Percentiles rank a stretch among this genome's conserved stretches.
Conservation (phyloP, 2,113 vertebrate genomes). For the Hemibagrus wyckioides region DNA sequence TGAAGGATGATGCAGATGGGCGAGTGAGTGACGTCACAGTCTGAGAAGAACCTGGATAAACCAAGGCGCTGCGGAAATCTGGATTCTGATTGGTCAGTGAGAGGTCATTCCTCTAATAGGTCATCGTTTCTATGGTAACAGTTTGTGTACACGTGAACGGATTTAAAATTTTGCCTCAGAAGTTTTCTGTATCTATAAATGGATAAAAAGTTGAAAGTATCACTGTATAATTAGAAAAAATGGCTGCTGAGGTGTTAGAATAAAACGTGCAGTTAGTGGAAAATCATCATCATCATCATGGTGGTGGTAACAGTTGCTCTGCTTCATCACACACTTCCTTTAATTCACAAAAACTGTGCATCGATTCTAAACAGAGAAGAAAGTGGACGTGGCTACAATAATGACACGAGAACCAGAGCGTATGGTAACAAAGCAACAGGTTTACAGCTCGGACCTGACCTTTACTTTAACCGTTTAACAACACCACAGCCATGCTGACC, state of each 20-base stretch:
- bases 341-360: no score
- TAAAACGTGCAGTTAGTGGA: no score
- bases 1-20: neutral
- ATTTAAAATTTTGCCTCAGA: neutral
- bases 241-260: no score
- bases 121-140: neutral
- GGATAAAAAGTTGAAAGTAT: no score
- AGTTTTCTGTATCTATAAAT: no score
- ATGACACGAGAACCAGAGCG: neutral
- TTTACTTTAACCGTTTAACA: slow-evolving; percentile 11
- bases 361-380: neutral
- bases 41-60: neutral
- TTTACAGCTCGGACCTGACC: neutral
- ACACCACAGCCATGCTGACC: neutral
- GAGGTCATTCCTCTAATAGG: neutral
- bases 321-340: no score
- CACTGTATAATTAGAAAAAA: no score
- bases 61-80: neutral
- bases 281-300: no score
- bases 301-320: no score
- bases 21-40: neutral
- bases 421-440: slow-evolving; percentile 1
- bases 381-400: neutral
- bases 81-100: neutral
- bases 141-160: neutral